These are phyloP conservation scores for Ciconia stormi DNA, from an alignment of 2,113 vertebrate species.

Conservation along the genomic window DNA sequence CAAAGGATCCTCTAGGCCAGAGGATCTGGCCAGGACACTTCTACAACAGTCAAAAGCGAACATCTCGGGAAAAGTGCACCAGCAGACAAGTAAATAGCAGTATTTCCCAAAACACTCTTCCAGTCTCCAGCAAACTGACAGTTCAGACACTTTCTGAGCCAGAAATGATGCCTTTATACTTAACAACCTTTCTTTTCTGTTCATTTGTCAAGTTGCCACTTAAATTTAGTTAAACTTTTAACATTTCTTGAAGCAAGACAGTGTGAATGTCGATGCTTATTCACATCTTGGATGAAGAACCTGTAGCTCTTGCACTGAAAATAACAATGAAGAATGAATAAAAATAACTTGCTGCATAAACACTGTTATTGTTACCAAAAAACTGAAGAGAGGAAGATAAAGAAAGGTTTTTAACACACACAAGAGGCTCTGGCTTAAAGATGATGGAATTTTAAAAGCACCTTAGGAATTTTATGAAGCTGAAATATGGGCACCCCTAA, in stretches of 20 bases:
- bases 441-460: background rate
- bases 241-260: background rate
- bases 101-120: background rate
- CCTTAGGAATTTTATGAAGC: background rate
- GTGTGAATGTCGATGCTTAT: background rate
- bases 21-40: background rate
- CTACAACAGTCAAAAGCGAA: background rate
- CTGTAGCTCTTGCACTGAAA: background rate
- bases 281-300: background rate
- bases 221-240: background rate
- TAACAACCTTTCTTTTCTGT: background rate
- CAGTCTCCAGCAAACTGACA: background rate
- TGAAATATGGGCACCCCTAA: background rate
- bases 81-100: background rate
- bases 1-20: background rate
- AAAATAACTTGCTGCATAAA: background rate
- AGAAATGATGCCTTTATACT: background rate
- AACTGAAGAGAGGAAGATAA: background rate
- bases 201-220: background rate
- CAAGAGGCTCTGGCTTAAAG: background rate
- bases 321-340: background rate
- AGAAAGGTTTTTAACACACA: background rate
- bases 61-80: background rate
- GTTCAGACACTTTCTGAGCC: background rate
- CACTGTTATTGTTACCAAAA: background rate